Evolutionary conservation across 2,113 vertebrate genomes (phyloP), one percentile per base, ranked within the genome.

Genomic region (Phainopepla nitens): DNA sequence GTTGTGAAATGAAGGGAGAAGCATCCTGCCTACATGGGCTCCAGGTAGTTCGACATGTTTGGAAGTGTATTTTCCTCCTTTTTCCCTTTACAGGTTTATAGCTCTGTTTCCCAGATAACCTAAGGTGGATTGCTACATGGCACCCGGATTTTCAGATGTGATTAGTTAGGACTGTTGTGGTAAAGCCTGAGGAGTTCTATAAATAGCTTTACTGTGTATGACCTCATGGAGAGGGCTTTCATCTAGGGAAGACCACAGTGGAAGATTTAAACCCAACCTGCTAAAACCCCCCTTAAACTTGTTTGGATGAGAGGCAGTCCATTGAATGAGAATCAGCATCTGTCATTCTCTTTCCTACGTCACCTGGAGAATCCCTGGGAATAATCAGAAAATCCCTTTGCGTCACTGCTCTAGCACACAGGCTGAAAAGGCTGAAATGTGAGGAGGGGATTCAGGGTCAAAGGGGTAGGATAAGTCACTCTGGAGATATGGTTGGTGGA

Each of bases 341-440:
- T 94, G 82, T 80, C 78, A 64, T 88, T 91, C 90, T 82, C 58
- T 73, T 31, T 89, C 73, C 81, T 93, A 73, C 82, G 79, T 97
- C 94, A 96, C 60, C 12, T 71, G 94, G 93, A 96, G 95, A 96
- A 97, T 96, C 94, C 95, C 90, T 88, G 82, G 83, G 75, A 96
- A 93, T 96, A 94, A 96, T 96, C 92, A 83, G 94, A 96, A 96
- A 96, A 97, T 96, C 94, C 93, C 75, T 25, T 57, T 6, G 1
- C 35, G 45, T 91, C 94, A 88, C 68, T 58, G 75, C 58, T 76
- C 14, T 39, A 70, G 62, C 66, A 33, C 3, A 8, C 21, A 33
- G 64, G 49, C 64, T 93, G 71, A 47, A 94, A 85, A 3, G 4
- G 70, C 60, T 75, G 82, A 42, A 66, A 75, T 72, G 65, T 36